phyloP scores from a whole-genome alignment of 1,140 invertebrate genomes.

The Octopus bimaculoides region DNA sequence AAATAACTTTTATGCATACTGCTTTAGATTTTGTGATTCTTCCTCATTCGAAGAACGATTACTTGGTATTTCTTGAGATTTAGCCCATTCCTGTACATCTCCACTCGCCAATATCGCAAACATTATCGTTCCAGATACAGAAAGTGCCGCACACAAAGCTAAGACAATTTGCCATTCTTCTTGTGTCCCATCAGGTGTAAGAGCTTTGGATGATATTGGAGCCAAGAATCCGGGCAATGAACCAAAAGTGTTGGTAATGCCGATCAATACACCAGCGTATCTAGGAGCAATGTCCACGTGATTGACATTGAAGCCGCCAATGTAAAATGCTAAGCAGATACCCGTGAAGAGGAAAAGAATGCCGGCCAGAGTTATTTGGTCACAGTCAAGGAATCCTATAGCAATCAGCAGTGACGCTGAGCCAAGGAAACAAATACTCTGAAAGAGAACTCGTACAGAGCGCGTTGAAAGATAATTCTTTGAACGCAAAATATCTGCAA shows the following conservation, averaged over 20 bases:
- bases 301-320: conserved; percentile 74
- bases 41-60: no score
- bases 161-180: conserved; percentile 75
- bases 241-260: conserved; percentile 79
- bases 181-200: conserved; percentile 60
- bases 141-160: conserved; percentile 67
- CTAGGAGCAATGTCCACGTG: conserved; percentile 74
- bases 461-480: conserved; percentile 64
- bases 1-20: no score
- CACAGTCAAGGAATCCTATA: conserved; percentile 19
- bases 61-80: no score
- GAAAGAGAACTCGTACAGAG: conserved; percentile 60
- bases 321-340: conserved; percentile 12
- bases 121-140: conserved; percentile 67
- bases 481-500: conserved; percentile 74
- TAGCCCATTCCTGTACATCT: conserved; percentile 73
- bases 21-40: no score
- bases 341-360: conserved; percentile 23
- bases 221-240: conserved; percentile 82
- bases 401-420: conserved; percentile 12
- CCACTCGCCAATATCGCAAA: conserved; percentile 77
- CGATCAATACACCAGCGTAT: conserved; percentile 75
- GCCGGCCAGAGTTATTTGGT: conserved; percentile 19
- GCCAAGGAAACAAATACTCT: conserved; percentile 16
- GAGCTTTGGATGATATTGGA: conserved; percentile 72